Base-by-base conservation (phyloP, 2,797 vertebrate species). In the Lates japonicus region DNA sequence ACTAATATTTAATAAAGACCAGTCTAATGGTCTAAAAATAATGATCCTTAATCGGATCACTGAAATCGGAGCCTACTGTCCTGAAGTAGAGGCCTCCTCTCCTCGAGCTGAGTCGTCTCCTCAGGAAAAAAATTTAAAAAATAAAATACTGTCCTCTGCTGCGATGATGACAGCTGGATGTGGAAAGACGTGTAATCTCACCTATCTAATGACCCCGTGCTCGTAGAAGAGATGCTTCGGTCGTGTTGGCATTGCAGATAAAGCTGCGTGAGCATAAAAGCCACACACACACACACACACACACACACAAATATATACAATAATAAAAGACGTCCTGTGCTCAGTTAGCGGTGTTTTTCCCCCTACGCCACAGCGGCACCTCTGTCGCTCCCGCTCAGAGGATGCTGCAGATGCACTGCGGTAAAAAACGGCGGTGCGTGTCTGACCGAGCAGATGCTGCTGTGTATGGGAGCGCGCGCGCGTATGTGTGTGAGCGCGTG, bases 381-480 rank as follows among this genome's bases (percentile, higher is more conserved):
- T 74, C 84, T 72, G 89, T 70, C 72, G 70, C 76, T 74, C 60
- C 1, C 1, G 72, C 20, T 22, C 79, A 14, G 69, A 68, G 75
- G 84, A 75, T 79, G 87, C 92, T 92, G 93, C 90, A 78, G 93
- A 87, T 90, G 90, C 92, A 94, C 87, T 95, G 94, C 92, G 93
- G 93, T 91, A 94, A 94, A 90, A 86, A 73, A 51, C 58, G 44
- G 42, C 52, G 2, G 48, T 31, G 78, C 71, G 69, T 29, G 78
- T 8, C 13, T 20, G 51, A 22, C 54, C 0, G 62, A 66, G 61
- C 80, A 44, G 77, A 17, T 65, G 74, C 63, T 65, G 66, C 25
- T 29, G 25, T 29, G 25, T 29, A 29, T 29, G 25, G 25, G 25
- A 29, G 25, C 25, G 25, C 25, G 25, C 25, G 25, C 25, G 25